Percentiles rank a stretch among this genome's conserved stretches.
These are phyloP conservation scores for Ichneumon xanthorius DNA, from an alignment of 2,888 invertebrate species.

Conservation along the genomic window DNA sequence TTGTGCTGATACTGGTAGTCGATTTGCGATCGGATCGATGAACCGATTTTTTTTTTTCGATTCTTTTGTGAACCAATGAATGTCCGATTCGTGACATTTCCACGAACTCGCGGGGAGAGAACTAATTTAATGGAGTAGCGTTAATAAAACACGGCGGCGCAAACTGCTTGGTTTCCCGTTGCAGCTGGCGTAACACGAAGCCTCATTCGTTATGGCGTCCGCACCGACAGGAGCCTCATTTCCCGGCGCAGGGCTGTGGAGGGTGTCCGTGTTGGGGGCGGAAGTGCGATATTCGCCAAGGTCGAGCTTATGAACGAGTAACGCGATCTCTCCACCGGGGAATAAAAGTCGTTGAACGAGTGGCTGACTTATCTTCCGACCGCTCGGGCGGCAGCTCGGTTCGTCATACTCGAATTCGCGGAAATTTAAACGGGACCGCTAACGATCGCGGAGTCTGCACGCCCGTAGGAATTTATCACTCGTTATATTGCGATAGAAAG, in stretches of 20 bases:
- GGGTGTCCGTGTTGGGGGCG: conserved; percentile 13
- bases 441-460: conserved; percentile 2
- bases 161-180: conserved; percentile 54
- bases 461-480: conserved; percentile 38
- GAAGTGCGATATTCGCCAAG: conserved; percentile 17
- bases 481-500: conserved; percentile 49
- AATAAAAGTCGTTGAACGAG: conserved; percentile 71
- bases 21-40: too few relatives aligned
- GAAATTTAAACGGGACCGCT: conserved; percentile 41
- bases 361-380: conserved; percentile 60
- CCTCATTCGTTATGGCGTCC: conserved; percentile 67
- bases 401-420: conserved; percentile 61
- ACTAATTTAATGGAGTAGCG: conserved; percentile 10
- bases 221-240: conserved; percentile 50
- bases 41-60: too few relatives aligned
- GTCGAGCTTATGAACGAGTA: conserved; percentile 53
- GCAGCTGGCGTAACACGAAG: conserved; percentile 65
- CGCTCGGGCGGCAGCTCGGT: conserved; percentile 31
- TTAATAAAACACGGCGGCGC: conserved; percentile 31
- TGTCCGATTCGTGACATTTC: too few relatives aligned
- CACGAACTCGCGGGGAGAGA: neutral
- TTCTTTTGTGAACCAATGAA: too few relatives aligned
- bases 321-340: conserved; percentile 64
- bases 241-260: conserved; percentile 32
- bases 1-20: too few relatives aligned